Percentiles rank a stretch among this genome's conserved stretches.
Evolutionary conservation across 2,797 vertebrate genomes (phyloP).

Genomic region (Alosa sapidissima): DNA sequence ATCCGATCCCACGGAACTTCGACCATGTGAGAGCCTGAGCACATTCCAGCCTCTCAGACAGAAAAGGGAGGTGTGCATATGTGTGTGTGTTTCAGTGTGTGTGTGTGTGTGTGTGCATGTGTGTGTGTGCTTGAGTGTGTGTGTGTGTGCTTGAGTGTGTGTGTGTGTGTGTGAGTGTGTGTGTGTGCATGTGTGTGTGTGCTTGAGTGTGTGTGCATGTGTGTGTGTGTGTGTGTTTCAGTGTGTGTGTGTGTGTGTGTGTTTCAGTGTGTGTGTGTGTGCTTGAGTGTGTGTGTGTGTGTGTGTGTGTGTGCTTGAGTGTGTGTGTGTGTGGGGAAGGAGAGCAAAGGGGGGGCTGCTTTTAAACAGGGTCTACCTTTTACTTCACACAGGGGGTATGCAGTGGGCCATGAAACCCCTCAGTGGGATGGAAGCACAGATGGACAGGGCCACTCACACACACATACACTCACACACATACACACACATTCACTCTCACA

Average conservation of each 20-base stretch:
- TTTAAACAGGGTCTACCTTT: slow-evolving; percentile 5
- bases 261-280: too few species aligned
- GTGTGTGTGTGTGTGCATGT: not conserved
- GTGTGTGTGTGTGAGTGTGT: too few species aligned
- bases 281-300: too few species aligned
- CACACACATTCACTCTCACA: too few species aligned
- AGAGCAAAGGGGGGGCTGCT: not conserved
- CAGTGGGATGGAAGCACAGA: not conserved
- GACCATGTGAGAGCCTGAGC: slow-evolving; percentile 52
- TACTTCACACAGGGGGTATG: not conserved
- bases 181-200: not conserved
- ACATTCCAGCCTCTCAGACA: slow-evolving; percentile 51
- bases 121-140: not conserved
- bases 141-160: too few species aligned
- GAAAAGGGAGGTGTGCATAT: slow-evolving; percentile 26
- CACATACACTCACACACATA: too few species aligned
- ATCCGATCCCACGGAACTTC: slow-evolving; percentile 57
- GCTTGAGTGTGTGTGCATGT: not conserved
- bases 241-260: too few species aligned
- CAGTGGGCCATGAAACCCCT: slow-evolving; percentile 23
- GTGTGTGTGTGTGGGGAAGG: not conserved
- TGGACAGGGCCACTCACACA: not conserved
- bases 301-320: too few species aligned
- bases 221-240: not conserved
- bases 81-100: not conserved